Evolutionary conservation across 2,113 vertebrate genomes (phyloP).

Genomic region (Alethe diademata): DNA sequence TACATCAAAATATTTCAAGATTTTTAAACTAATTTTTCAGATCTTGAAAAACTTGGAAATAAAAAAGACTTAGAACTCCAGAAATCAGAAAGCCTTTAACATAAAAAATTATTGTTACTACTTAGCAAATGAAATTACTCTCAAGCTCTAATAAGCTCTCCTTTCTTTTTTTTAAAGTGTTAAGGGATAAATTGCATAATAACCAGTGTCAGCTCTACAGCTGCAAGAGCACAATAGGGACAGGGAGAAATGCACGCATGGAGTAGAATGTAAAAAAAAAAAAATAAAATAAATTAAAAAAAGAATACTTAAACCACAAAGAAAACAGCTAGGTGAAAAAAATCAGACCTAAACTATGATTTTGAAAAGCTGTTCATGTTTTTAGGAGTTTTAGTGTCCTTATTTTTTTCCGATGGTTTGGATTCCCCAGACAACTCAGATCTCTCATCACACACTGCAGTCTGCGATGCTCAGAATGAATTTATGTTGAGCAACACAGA

Average conservation of each 20-base stretch:
- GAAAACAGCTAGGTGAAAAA: background rate
- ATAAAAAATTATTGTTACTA: background rate
- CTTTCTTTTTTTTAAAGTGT: background rate
- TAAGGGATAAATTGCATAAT: background rate
- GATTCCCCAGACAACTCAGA: background rate
- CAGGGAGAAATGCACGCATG: background rate
- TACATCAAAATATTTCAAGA: background rate
- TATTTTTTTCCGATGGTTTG: background rate
- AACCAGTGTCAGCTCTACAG: background rate
- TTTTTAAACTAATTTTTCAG: background rate
- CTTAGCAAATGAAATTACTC: background rate
- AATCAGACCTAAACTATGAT: background rate
- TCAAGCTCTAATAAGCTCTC: background rate
- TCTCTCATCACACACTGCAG: background rate
- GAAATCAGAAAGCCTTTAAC: background rate
- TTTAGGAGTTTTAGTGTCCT: background rate
- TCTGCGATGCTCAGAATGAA: background rate
- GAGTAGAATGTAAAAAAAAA: background rate
- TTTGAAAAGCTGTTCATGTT: background rate
- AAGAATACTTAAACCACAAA: background rate
- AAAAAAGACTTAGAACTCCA: background rate
- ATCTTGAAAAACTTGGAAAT: background rate
- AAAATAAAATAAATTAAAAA: background rate
- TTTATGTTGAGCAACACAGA: background rate
- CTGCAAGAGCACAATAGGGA: background rate